These are phyloP conservation scores for Drosophila neotestacea DNA, from an alignment of 2,888 invertebrate genomes.

Conservation along the genomic window DNA sequence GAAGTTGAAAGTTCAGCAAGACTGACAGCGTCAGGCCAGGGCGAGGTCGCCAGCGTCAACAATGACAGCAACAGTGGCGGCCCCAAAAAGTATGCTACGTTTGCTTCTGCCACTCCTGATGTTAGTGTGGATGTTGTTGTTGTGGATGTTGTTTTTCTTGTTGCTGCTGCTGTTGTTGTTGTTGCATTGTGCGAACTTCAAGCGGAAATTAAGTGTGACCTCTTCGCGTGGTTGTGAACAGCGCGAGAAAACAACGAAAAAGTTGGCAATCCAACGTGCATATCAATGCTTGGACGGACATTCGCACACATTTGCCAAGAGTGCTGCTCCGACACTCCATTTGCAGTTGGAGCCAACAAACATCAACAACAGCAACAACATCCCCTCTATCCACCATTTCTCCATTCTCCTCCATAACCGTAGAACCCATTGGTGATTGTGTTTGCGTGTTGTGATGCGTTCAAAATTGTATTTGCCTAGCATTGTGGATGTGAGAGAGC, in stretches of 20 bases:
- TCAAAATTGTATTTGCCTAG: slow-evolving; percentile 79
- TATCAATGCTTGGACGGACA: slow-evolving; percentile 52
- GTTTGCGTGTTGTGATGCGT: slow-evolving; percentile 82
- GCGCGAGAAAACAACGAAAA: slow-evolving; percentile 49
- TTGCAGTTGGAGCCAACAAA: slow-evolving; percentile 56
- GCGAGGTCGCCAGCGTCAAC: slow-evolving; percentile 70
- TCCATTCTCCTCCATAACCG: neutral
- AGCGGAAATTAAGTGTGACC: slow-evolving; percentile 81
- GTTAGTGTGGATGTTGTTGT: neutral
- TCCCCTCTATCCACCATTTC: neutral
- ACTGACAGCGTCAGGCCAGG: slow-evolving; percentile 62
- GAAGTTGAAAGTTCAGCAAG: slow-evolving; percentile 77
- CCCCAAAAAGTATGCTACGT: slow-evolving; percentile 70
- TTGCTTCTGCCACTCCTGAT: slow-evolving; percentile 8
- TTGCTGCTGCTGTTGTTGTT: slow-evolving; percentile 17
- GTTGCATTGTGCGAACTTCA: slow-evolving; percentile 61
- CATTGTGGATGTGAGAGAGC: slow-evolving; percentile 52
- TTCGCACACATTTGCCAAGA: slow-evolving; percentile 61
- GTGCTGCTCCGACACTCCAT: slow-evolving; percentile 71
- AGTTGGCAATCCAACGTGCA: slow-evolving; percentile 55
- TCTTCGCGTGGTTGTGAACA: slow-evolving; percentile 71
- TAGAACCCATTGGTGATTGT: slow-evolving; percentile 65
- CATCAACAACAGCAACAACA: slow-evolving; percentile 1
- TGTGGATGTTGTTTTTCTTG: neutral
- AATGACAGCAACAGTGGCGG: slow-evolving; percentile 62